phyloP scores from a whole-genome alignment of 1,140 invertebrate genomes.

The Planococcus citri region DNA sequence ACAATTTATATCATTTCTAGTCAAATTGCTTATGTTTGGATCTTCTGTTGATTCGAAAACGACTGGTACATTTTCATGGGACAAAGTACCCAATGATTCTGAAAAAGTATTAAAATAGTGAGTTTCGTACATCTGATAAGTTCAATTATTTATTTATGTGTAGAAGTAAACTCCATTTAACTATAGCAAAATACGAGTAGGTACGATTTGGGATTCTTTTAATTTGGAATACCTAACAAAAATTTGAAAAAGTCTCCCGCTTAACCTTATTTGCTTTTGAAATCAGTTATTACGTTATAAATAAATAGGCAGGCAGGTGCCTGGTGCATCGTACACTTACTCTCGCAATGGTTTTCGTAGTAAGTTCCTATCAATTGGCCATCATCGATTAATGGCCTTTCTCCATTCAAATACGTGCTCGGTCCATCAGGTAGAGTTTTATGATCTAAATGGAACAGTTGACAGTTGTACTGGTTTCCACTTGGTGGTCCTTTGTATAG shows the following conservation, averaged over 20 bases:
- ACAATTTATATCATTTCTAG: conserved; percentile 69
- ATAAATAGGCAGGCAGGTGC: no score
- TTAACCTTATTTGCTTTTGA: no score
- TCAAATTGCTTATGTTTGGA: conserved; percentile 51
- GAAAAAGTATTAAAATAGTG: neutral
- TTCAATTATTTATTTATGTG: no score
- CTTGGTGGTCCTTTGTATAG: conserved; percentile 64
- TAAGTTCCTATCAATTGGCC: conserved; percentile 78
- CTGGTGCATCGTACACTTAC: conserved; percentile 35
- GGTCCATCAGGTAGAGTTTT: conserved; percentile 81
- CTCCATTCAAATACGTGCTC: conserved; percentile 74
- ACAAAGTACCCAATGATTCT: conserved; percentile 20
- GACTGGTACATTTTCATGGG: conserved; percentile 44
- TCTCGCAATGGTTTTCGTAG: conserved; percentile 80
- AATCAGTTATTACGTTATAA: no score
- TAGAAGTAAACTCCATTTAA: no score
- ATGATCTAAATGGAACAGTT: conserved; percentile 84
- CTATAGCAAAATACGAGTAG: no score
- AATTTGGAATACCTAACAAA: no score
- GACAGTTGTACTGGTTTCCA: conserved; percentile 71
- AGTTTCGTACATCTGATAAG: no score
- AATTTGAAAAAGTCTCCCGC: no score
- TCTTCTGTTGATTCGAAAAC: conserved; percentile 60
- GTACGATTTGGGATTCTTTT: no score
- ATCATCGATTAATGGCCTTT: conserved; percentile 77